Evolutionary conservation across 2,888 invertebrate genomes (phyloP), one percentile per base, ranked within the genome.

Genomic region (Sinhomidia bicolor): DNA sequence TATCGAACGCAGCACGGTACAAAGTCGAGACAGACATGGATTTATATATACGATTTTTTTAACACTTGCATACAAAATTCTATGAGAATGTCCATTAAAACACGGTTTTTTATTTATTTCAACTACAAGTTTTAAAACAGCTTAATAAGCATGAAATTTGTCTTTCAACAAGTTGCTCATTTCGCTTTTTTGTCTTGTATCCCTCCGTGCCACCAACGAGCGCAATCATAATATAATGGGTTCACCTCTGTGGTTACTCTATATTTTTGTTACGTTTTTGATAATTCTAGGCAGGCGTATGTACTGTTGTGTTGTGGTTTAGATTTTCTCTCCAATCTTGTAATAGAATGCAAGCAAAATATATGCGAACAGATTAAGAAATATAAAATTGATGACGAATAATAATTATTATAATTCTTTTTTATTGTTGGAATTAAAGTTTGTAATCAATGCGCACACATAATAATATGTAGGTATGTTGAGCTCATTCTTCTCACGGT

Each of bases 121-220:
- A 10, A 20, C 2, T 57, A 60, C 26, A 26, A 12, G 26, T 26
- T 20, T 47, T 47, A 44, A 12, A 14, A 23, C 20, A 51, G 54
- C 32, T 79, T 54, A 79, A 36, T 17, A 54, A 14, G 9, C 47
- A 57, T 12, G 57, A 36, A 57, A 36, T 79, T 54, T 32, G 36
- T 57, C 57, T 79, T 57, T 57, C 57, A 29, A 57, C 36, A 29
- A 57, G 57, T 78, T 78, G 17, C 32, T 51, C 14, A 47, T 51
- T 54, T 20, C 20, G 29, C n/a, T n/a, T n/a, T n/a, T n/a, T n/a
- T 26, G 20, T 47, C 17, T n/a, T n/a, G n/a, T n/a, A 36, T 36
- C 36, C 3, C n/a, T n/a, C 7, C 36, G 10, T 47, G 47, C 14
- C 47, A 47, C 47, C n/a, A 47, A 47, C 5, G 47, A 47, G n/a